Base-by-base conservation (phyloP, 2,797 vertebrate genomes). In the Agapornis canus region DNA sequence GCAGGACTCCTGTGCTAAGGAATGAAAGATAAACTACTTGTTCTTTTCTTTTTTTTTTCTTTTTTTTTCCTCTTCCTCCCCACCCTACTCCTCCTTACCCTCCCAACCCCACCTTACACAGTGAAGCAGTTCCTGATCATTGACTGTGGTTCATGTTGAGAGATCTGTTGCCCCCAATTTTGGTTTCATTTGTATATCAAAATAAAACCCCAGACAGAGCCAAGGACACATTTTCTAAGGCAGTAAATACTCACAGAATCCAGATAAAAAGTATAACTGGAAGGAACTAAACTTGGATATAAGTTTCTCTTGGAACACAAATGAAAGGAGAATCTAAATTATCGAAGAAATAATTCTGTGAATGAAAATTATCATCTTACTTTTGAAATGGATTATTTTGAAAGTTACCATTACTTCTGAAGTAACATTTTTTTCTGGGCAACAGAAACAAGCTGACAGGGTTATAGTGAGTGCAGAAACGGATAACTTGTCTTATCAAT, bases 241-340 rank as follows among this genome's bases (percentile, higher is more conserved):
- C 63, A 90, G 26, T 16, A 79, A 63, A 86, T 86, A 45, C 13
- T 90, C 26, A 84, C 80, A 68, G 64, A 84, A 56, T 63, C 43
- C 39, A 92, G 80, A 82, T 95, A 70, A 82, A 72, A 86, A 72
- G 8, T 78, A 3, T 78, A 75, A 88, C 32, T 89, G 75, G 29
- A 85, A 48, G 22, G 59, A 92, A 94, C 17, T 84, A 86, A 88
- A 72, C 32, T 76, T 86, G 21, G 25, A 43, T 66, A 51, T 76
- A 82, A 75, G 47, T 93, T 95, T 92, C 4, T 2, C 29, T 89
- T 94, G 93, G 86, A 93, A 60, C 27, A 56, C 26, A 66, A 88
- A 48, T 75, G 49, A 76, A 92, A 96, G 56, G 63, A 84, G 43
- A 86, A 73, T 63, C 11, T 82, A 72, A 76, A 90, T 92, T 86